A percentile compares a stretch with the other conserved stretches of the same genome.
These are phyloP conservation scores for Sclerodermus sp. DNA, from an alignment of 2,888 invertebrate genomes.

Conservation along the genomic window DNA sequence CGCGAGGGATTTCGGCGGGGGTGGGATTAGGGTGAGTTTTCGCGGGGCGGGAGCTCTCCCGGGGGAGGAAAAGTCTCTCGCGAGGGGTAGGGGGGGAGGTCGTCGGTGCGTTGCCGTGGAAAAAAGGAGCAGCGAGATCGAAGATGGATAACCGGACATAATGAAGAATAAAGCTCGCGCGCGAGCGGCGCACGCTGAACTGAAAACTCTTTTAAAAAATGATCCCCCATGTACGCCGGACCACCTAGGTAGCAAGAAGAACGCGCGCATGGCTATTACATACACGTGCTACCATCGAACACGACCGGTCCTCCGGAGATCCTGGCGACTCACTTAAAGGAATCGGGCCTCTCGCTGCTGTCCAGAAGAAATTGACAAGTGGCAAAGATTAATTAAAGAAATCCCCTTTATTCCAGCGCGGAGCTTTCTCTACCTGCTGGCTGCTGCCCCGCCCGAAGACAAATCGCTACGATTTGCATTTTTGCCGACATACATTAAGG, in stretches of 20 bases:
- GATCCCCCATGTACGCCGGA: constrained; percentile 30
- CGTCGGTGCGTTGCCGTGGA: too few relatives aligned
- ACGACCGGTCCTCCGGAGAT: neutral
- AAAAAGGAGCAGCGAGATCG: constrained; percentile 22
- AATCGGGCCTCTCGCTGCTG: constrained; percentile 1
- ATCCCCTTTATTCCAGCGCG: constrained; percentile 23
- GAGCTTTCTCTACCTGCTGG: constrained; percentile 1
- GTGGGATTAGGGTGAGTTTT: too few relatives aligned
- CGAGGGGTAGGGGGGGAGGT: neutral
- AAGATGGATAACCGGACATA: constrained; percentile 34
- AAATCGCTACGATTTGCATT: constrained; percentile 37
- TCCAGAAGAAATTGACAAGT: constrained; percentile 31
- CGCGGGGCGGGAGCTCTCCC: too few relatives aligned
- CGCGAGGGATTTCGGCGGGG: too few relatives aligned
- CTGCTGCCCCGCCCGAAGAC: constrained; percentile 20
- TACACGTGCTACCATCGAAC: neutral
- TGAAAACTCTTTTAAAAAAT: constrained; percentile 40
- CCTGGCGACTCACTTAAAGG: constrained; percentile 3
- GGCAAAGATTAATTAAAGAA: constrained; percentile 38
- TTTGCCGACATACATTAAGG: constrained; percentile 36
- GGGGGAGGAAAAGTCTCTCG: neutral
- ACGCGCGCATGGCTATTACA: constrained; percentile 5
- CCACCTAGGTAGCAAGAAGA: constrained; percentile 37
- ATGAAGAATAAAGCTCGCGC: constrained; percentile 36
- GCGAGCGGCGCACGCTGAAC: constrained; percentile 21